These are phyloP conservation scores for Leptestheria dahalacensis DNA, from an alignment of 1,140 invertebrate genomes.

Conservation along the genomic window DNA sequence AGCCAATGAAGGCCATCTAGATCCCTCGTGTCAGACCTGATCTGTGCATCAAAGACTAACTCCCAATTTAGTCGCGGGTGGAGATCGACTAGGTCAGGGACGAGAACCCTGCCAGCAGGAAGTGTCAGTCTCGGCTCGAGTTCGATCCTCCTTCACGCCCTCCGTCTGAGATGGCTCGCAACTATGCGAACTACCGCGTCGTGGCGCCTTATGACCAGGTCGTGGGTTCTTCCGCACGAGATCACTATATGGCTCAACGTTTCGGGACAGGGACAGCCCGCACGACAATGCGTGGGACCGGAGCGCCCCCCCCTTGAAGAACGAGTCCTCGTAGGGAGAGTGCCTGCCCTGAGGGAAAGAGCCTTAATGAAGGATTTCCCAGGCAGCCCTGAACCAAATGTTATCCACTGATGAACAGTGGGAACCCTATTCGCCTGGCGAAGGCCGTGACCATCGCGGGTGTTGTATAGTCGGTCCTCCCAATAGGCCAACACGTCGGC, in stretches of 20 bases:
- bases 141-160: background rate
- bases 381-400: background rate
- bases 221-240: constrained; percentile 26
- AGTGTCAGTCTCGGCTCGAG: too few relatives aligned
- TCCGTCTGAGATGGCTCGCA: background rate
- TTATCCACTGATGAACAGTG: background rate
- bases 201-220: constrained; percentile 24
- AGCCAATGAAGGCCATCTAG: background rate
- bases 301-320: background rate
- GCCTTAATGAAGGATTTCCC: constrained; percentile 20
- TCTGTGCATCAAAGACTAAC: background rate
- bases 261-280: constrained; percentile 22
- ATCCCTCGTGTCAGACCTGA: background rate
- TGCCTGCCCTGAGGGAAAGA: constrained; percentile 19
- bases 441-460: background rate
- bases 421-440: background rate
- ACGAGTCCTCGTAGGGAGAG: constrained; percentile 17
- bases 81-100: too few relatives aligned
- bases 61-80: too few relatives aligned
- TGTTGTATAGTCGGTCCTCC: background rate
- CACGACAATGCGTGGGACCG: constrained; percentile 23
- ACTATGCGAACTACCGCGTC: constrained; percentile 20
- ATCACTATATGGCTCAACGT: constrained; percentile 28
- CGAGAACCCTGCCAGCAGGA: too few relatives aligned
- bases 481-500: background rate